Evolutionary conservation across 53 echinoderm and acorn worm species (phyloP), one percentile per base, ranked within the genome.

Genomic region (Temnopleurus reevesii): DNA sequence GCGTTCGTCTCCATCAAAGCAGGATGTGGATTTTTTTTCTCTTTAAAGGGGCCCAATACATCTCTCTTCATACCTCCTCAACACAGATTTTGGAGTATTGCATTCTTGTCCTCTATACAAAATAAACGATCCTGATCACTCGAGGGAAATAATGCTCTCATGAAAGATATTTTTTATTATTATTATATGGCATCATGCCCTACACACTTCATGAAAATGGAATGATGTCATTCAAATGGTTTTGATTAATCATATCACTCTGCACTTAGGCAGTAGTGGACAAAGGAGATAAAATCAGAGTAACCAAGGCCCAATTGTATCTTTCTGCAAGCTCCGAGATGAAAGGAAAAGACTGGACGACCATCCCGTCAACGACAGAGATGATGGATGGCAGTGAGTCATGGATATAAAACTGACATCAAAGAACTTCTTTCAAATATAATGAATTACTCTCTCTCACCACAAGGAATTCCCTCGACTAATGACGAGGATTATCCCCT

Each of bases 391-490:
- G 23, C 7, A 15, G 56, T 83, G 83, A 83, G 7, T 83, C 83
- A 83, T 31, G 23, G 83, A 83, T 49, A 83, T 83, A 55, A 55
- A 55, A 47, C 55, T 83, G 83, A 83, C 53, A 83, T 53, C 83
- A 55, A 83, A 56, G 83, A 56, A 83, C 83, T 83, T 83, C 83
- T 83, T 53, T 7, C 34, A 83, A 55, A 83, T 53, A 83, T 49
- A 83, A 83, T 83, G 55, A 83, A 83, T 83, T 83, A 83, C 83
- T 83, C 83, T 83, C 55, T 55, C 55, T 83, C 83, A 83, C 83
- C 83, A 83, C 53, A 55, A 83, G 83, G 55, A 83, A 83, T 83
- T 83, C 83, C 83, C 83, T 36, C 9, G 55, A 35, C 83, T 83
- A 83, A 54, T 55, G 83, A 55, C 83, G 8, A 10, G 56, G 54